phyloP scores from a whole-genome alignment of 2,888 invertebrate species.

The Clistopyga incitator region DNA sequence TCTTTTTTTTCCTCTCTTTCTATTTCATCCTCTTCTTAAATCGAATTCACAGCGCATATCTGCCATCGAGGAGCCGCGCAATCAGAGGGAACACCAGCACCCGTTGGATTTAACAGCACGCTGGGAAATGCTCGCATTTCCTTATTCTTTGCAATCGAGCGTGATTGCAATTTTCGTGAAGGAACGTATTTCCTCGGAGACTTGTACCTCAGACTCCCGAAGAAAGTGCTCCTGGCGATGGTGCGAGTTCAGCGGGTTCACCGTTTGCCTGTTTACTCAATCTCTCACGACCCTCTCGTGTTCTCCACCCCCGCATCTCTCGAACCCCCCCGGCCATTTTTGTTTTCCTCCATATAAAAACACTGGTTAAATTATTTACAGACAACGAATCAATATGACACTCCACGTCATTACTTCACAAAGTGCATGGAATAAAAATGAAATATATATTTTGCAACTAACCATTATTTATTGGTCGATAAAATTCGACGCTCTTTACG shows the following conservation, averaged over 20 bases:
- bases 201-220: slow-evolving; percentile 5
- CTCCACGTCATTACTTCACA: neutral
- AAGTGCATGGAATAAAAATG: neutral
- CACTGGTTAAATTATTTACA: slow-evolving; percentile 3
- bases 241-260: neutral
- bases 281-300: slow-evolving; percentile 2
- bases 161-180: slow-evolving; percentile 9
- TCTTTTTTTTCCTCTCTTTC: neutral
- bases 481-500: neutral
- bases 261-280: slow-evolving; percentile 21
- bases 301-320: neutral
- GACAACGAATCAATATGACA: neutral
- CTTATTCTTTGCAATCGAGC: slow-evolving; percentile 24
- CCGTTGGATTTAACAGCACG: neutral
- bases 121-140: slow-evolving; percentile 4
- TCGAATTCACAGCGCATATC: slow-evolving; percentile 18
- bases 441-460: neutral
- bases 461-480: too few relatives aligned
- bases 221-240: slow-evolving; percentile 9
- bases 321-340: neutral
- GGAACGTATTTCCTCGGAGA: slow-evolving; percentile 8
- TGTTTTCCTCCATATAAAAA: neutral
- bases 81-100: neutral
- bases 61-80: neutral
- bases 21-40: neutral